Base-by-base conservation (phyloP, 2,113 vertebrate genomes). In the Bucco capensis region DNA sequence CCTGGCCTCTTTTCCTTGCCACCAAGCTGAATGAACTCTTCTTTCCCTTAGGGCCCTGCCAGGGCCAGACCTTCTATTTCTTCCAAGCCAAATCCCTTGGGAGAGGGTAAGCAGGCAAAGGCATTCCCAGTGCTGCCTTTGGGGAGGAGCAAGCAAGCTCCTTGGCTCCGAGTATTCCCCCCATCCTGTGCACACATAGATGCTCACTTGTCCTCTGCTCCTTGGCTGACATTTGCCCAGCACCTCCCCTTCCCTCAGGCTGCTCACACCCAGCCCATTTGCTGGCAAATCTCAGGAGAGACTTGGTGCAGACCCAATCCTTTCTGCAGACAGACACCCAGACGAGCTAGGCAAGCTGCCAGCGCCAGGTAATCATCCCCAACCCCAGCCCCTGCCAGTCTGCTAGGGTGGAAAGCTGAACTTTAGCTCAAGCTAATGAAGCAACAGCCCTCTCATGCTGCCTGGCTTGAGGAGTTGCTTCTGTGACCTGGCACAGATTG, bases 351-450 rank as follows among this genome's bases (percentile, higher is more conserved):
- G n/a, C n/a, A n/a, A n/a, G n/a, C n/a, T n/a, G n/a, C n/a, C n/a
- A n/a, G n/a, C n/a, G n/a, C 60, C 44, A 38, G 49, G 47, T 90
- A 94, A 93, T 90, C 69, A 93, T 92, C 64, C 85, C 87, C 90
- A 70, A 9, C 51, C 66, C 64, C 72, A 77, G 53, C 16, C 8
- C n/a, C 33, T 78, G 47, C n/a, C 56, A 33, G 72, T 7, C 31
- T 60, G 80, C 19, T 0, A 0, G 64, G 57, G 64, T 64, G 14
- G 65, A 81, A 88, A 88, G 31, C 51, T 86, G 94, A 78, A 94
- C 86, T 95, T 95, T 60, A 83, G 38, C 51, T 83, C 42, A 54
- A 88, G 60, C 17, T 88, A 90, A 74, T 90, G 47, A 90, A 86
- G 38, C 25, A 54, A 75, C 38, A 69, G 44, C 21, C 51, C 14